Percentiles rank a stretch among this genome's conserved stretches.
Conservation (phyloP, 2,113 vertebrate genomes). For the Glaucomys volans region DNA sequence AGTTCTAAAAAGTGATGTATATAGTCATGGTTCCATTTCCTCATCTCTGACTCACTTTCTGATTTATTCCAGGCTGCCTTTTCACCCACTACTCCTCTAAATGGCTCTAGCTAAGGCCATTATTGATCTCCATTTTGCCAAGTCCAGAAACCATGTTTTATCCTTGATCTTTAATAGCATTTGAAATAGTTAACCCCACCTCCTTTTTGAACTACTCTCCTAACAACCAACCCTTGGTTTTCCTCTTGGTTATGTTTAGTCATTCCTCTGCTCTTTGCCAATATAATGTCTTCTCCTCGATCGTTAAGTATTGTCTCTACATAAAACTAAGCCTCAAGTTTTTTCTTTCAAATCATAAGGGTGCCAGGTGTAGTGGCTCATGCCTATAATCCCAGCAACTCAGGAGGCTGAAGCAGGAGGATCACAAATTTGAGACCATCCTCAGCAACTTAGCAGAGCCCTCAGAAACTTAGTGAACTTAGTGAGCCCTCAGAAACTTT, state of each 20-base stretch:
- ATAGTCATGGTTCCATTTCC: background rate
- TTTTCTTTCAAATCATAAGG: background rate
- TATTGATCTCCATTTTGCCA: background rate
- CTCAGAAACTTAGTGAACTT: background rate
- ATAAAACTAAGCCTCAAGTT: background rate
- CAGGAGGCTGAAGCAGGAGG: background rate
- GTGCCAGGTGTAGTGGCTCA: background rate
- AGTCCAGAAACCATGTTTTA: background rate
- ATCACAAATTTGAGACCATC: background rate
- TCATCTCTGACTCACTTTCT: background rate
- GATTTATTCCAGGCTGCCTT: background rate
- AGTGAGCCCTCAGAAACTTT: background rate
- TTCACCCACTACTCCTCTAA: background rate
- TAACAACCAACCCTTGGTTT: background rate
- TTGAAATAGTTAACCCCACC: background rate
- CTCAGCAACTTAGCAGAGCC: background rate
- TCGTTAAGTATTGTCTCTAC: background rate
- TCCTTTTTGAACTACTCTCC: background rate
- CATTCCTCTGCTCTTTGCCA: background rate
- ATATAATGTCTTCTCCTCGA: background rate
- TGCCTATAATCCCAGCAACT: background rate
- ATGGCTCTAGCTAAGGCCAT: background rate
- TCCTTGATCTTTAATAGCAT: background rate
- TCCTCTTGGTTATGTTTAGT: background rate
- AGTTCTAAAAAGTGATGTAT: background rate